These are phyloP conservation scores for Nebria salina DNA, from an alignment of 2,888 invertebrate genomes.

Conservation along the genomic window DNA sequence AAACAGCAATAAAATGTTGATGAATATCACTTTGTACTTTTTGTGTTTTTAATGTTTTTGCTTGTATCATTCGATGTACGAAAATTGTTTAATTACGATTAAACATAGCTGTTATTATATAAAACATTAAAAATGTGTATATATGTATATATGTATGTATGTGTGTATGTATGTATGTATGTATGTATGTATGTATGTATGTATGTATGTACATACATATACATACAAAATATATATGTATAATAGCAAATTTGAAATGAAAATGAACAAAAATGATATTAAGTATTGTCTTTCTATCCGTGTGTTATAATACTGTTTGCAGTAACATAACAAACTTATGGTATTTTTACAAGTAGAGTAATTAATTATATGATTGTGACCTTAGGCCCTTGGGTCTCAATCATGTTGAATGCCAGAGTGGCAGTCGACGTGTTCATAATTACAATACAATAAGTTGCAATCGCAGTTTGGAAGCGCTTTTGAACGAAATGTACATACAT, in stretches of 20 bases:
- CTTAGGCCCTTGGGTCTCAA: conserved; percentile 33
- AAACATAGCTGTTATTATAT: conserved; percentile 4
- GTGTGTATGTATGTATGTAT: background rate
- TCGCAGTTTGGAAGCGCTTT: background rate
- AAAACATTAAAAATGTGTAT: background rate
- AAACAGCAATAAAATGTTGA: conserved; percentile 8
- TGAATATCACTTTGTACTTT: conserved; percentile 48
- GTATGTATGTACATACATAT: conserved; percentile 12
- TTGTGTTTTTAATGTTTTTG: background rate
- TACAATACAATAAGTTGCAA: background rate
- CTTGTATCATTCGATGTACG: conserved; percentile 45
- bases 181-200: conserved; percentile 14
- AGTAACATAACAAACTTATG: conserved; percentile 10
- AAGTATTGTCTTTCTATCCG: too few relatives aligned
- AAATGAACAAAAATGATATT: too few relatives aligned
- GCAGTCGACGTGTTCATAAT: background rate
- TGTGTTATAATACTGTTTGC: background rate
- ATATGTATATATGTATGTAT: conserved; percentile 8
- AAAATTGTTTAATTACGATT: conserved; percentile 36
- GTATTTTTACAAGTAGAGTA: conserved; percentile 21
- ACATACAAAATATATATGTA: too few relatives aligned
- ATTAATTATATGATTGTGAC: conserved; percentile 6
- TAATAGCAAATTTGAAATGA: background rate
- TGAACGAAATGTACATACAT: background rate
- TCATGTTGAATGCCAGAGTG: background rate